phyloP scores from a whole-genome alignment of 2,113 vertebrate species.

The Tupaia tana region DNA sequence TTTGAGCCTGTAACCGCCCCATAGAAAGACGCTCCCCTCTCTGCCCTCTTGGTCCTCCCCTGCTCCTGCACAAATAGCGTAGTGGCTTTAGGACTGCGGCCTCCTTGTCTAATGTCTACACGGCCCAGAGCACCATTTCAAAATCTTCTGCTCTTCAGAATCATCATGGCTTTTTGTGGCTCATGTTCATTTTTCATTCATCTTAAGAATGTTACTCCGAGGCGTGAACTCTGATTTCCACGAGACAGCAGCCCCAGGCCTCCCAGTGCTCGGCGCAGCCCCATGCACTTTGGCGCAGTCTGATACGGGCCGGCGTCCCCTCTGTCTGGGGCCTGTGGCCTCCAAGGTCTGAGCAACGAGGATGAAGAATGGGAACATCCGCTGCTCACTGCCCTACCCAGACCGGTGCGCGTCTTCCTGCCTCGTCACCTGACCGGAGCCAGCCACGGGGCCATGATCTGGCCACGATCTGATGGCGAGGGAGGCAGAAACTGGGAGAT shows the following conservation, averaged over 20 bases:
- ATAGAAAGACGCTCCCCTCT: accelerated
- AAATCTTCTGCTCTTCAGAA: neutral
- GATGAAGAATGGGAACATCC: accelerated
- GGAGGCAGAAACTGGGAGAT: neutral
- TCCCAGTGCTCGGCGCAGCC: neutral
- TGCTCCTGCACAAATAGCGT: accelerated
- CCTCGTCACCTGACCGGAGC: neutral
- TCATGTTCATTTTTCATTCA: accelerated
- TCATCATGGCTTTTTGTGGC: neutral
- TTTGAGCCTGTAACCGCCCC: neutral
- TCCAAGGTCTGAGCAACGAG: neutral
- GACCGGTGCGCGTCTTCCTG: accelerated
- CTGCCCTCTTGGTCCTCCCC: neutral
- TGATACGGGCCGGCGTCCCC: accelerated
- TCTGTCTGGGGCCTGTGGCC: accelerated
- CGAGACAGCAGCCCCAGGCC: no score
- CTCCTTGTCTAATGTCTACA: accelerated
- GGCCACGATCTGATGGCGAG: neutral
- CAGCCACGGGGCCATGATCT: accelerated
- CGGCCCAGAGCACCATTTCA: neutral
- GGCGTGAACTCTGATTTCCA: neutral
- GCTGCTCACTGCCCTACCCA: accelerated
- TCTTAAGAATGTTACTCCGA: neutral
- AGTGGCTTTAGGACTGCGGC: accelerated
- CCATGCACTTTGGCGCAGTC: accelerated